phyloP scores from a whole-genome alignment of 2,888 invertebrate genomes.

The Drosophila borealis region DNA sequence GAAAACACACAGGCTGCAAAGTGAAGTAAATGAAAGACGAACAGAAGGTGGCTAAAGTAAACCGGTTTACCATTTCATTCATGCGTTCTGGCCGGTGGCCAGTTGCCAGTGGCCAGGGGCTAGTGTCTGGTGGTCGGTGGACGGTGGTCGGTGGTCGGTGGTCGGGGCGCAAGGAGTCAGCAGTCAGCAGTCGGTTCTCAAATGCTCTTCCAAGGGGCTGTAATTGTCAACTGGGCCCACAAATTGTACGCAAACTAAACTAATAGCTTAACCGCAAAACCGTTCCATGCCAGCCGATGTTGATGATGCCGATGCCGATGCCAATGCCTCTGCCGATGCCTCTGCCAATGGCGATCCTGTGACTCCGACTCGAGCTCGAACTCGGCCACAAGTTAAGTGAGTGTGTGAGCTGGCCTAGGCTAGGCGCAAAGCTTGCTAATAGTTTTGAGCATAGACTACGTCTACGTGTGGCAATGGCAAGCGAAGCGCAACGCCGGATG shows the following conservation, averaged over 20 bases:
- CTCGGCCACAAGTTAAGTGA: conserved; percentile 72
- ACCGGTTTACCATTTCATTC: conserved; percentile 80
- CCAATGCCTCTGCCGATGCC: conserved; percentile 8
- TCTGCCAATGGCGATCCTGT: conserved; percentile 43
- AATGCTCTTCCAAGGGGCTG: conserved; percentile 30
- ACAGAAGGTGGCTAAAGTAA: conserved; percentile 43
- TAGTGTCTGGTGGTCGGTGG: conserved; percentile 22
- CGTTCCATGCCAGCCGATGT: conserved; percentile 46
- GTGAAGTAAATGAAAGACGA: conserved; percentile 73
- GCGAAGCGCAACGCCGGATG: conserved; percentile 82
- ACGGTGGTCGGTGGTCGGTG: background rate
- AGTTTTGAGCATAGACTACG: conserved; percentile 54
- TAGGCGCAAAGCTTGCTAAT: conserved; percentile 66
- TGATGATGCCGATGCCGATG: conserved; percentile 45
- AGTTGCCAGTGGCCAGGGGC: conserved; percentile 37
- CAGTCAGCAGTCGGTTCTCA: conserved; percentile 5
- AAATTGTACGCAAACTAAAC: conserved; percentile 80
- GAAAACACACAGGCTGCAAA: conserved; percentile 33
- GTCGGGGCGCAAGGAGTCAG: conserved; percentile 28
- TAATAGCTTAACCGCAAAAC: conserved; percentile 76
- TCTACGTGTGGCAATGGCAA: conserved; percentile 59
- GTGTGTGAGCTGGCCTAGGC: conserved; percentile 35
- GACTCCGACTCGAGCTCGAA: conserved; percentile 45
- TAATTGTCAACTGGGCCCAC: conserved; percentile 77
- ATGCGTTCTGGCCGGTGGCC: conserved; percentile 56